phyloP scores from a whole-genome alignment of 2,797 vertebrate genomes.

The Eulemur mongoz region DNA sequence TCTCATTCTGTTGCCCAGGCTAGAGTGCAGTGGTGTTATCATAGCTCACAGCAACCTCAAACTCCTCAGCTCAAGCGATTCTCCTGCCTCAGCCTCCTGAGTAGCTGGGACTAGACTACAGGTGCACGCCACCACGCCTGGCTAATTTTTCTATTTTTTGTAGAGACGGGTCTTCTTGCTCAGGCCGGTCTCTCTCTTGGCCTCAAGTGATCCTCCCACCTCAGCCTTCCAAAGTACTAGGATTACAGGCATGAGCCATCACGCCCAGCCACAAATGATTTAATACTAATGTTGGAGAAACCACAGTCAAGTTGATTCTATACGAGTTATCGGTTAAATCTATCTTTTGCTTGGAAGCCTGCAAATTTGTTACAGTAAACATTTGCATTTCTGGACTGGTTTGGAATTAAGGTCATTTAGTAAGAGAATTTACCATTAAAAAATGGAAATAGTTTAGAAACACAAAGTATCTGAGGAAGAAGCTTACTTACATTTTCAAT shows the following conservation, averaged over 20 bases:
- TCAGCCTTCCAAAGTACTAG: not conserved
- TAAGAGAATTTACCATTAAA: conserved; percentile 11
- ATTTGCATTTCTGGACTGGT: not conserved
- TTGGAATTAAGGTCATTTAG: conserved; percentile 13
- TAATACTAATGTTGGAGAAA: not conserved
- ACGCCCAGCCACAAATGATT: too few relatives aligned
- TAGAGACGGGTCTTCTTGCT: not conserved
- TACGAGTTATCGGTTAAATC: not conserved
- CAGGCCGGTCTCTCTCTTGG: not conserved
- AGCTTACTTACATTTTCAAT: not conserved
- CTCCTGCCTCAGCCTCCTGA: not conserved
- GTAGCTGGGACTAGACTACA: not conserved
- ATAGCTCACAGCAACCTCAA: not conserved
- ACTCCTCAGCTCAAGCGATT: not conserved
- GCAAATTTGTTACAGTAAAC: not conserved
- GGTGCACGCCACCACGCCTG: not conserved
- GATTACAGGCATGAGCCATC: not conserved
- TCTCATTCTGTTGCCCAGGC: not conserved
- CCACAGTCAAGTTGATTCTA: not conserved
- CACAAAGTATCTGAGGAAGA: not conserved
- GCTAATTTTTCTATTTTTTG: not conserved
- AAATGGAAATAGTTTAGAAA: not conserved
- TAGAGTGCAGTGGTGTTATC: not conserved
- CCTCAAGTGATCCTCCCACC: not conserved
- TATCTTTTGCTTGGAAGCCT: not conserved